phyloP scores from a whole-genome alignment of 30 jellyfish, hydroid and myxozoan genomes.

The Nemopilema nomurai region DNA sequence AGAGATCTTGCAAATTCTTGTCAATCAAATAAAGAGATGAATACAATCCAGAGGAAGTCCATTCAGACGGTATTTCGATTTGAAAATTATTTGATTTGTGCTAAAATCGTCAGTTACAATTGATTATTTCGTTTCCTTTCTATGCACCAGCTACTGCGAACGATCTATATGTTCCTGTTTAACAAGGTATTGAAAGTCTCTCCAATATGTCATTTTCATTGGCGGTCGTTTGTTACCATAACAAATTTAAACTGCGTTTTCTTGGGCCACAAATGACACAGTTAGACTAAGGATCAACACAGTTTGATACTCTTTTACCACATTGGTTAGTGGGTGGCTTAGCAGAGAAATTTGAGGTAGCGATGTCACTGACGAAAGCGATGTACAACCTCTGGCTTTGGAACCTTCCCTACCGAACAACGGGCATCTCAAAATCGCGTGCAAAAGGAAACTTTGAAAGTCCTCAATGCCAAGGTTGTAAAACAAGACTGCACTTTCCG shows the following conservation, averaged over 20 bases:
- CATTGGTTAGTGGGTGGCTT: background rate
- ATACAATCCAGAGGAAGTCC: background rate
- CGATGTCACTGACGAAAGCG: no score
- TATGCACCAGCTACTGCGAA: background rate
- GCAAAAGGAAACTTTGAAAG: no score
- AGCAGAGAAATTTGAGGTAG: background rate
- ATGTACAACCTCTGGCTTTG: no score
- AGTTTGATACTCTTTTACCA: background rate
- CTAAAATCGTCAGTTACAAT: background rate
- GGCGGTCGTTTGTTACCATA: background rate
- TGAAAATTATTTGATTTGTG: background rate
- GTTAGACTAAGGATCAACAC: background rate
- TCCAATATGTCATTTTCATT: background rate
- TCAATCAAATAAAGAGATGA: background rate
- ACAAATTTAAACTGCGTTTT: background rate
- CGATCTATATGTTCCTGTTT: background rate
- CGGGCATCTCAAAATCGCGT: no score
- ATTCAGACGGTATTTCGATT: background rate
- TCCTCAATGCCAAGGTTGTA: no score
- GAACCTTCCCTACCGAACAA: no score
- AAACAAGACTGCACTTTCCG: no score
- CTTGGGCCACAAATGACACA: background rate
- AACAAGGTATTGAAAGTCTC: background rate
- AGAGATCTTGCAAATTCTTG: background rate
- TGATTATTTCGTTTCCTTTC: background rate